A percentile compares a stretch with the other conserved stretches of the same genome.
Conservation (phyloP, 2,797 vertebrate genomes). For the Enteromius radiatus region DNA sequence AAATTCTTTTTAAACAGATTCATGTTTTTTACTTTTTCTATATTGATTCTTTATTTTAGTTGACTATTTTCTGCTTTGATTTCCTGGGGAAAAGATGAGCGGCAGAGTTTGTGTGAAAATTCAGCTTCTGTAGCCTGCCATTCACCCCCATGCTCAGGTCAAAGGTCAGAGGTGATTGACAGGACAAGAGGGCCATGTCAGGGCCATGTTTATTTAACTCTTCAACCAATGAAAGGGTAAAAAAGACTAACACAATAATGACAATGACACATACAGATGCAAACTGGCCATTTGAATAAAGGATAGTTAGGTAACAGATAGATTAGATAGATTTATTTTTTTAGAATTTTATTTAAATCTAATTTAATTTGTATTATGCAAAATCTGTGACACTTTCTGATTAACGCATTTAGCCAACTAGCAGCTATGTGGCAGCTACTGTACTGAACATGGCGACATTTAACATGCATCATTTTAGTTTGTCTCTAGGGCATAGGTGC, state of each 20-base stretch:
- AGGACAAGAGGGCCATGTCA: conserved; percentile 56
- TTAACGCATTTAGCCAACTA: not conserved
- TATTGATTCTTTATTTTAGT: not conserved
- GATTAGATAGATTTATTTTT: not conserved
- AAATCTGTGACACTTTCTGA: not conserved
- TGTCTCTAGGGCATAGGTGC: conserved; percentile 56
- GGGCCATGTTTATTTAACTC: conserved; percentile 61
- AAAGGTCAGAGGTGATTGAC: conserved; percentile 60
- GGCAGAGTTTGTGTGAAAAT: not conserved
- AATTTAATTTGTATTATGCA: not conserved
- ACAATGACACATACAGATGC: conserved; percentile 22
- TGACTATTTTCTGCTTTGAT: conserved; percentile 6
- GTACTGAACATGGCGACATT: conserved; percentile 53
- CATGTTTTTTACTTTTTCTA: not conserved
- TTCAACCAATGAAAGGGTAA: conserved; percentile 45
- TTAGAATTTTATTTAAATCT: not conserved
- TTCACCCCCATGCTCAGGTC: conserved; percentile 54
- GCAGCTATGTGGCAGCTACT: conserved; percentile 51
- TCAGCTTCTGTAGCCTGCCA: conserved; percentile 41
- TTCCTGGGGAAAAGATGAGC: conserved; percentile 11
- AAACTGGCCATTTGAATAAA: not conserved
- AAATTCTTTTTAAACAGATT: not conserved
- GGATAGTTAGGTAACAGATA: not conserved
- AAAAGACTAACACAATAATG: conserved; percentile 14
- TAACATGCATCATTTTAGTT: conserved; percentile 58